Evolutionary conservation across 2,113 vertebrate genomes (phyloP).

Genomic region (Neopipo cinnamomea): DNA sequence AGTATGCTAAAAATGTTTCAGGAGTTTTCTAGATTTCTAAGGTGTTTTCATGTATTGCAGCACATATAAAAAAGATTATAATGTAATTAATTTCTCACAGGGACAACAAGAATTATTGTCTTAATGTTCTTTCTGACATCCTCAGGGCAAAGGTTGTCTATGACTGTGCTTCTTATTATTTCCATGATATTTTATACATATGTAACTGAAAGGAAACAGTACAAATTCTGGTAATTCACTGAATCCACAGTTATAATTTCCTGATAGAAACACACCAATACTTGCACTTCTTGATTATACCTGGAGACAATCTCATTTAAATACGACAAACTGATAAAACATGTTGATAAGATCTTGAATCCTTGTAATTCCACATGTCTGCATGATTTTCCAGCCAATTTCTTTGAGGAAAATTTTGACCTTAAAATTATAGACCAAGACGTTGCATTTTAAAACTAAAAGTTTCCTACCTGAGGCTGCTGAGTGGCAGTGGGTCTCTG

Average conservation of each 20-base stretch:
- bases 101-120: not conserved
- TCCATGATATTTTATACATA: not conserved
- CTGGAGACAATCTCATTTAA: not conserved
- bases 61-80: not conserved
- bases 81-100: not conserved
- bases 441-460: not conserved
- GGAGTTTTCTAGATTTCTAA: not conserved
- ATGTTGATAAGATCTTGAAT: accelerated
- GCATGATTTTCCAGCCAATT: not conserved
- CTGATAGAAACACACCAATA: not conserved
- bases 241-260: not conserved
- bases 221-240: not conserved
- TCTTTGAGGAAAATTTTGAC: not conserved
- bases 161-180: not conserved
- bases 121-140: not conserved
- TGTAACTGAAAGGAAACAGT: not conserved
- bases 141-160: not conserved
- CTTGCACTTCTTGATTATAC: not conserved
- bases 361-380: not conserved
- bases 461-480: conserved; percentile 87
- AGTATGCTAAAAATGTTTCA: not conserved
- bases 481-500: conserved; percentile 87
- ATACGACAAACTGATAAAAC: not conserved
- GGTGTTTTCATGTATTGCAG: not conserved
- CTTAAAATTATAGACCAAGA: not conserved